Evolutionary conservation across 2,888 invertebrate genomes (phyloP).

Genomic region (Harpagoxenus sublaevis): DNA sequence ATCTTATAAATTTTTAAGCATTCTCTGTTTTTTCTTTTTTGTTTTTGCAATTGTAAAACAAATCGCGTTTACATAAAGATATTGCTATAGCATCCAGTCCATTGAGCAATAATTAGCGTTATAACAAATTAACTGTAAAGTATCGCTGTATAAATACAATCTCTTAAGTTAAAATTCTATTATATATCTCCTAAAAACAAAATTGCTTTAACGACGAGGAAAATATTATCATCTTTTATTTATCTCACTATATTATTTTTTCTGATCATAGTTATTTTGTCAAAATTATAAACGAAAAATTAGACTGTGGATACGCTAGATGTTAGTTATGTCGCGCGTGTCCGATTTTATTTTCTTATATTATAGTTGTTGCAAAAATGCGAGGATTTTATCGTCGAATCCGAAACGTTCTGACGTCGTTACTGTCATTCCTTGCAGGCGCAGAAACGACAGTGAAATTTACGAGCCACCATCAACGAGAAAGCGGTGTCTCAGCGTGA

Average conservation of each 20-base stretch:
- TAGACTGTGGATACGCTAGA: not conserved
- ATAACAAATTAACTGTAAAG: too few relatives aligned
- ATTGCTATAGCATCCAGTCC: too few relatives aligned
- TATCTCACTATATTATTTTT: not conserved
- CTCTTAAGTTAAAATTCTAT: too few relatives aligned
- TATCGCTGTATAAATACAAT: too few relatives aligned
- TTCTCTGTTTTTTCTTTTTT: too few relatives aligned
- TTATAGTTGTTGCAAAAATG: conserved; percentile 15
- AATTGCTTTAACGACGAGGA: not conserved
- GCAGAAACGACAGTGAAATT: conserved; percentile 33
- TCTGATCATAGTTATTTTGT: not conserved
- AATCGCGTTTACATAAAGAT: too few relatives aligned
- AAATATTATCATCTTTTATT: conserved; percentile 12
- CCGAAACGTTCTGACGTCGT: not conserved
- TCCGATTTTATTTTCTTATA: conserved; percentile 33
- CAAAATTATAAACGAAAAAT: conserved; percentile 1
- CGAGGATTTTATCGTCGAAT: conserved; percentile 24
- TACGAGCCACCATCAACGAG: conserved; percentile 38
- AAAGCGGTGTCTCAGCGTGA: conserved; percentile 32
- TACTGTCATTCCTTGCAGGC: conserved; percentile 24
- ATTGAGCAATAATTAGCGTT: too few relatives aligned
- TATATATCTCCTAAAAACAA: too few relatives aligned
- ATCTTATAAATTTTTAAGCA: too few relatives aligned
- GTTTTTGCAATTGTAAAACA: too few relatives aligned
- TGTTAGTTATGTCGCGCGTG: not conserved